Evolutionary conservation across 2,797 vertebrate species (phyloP), one percentile per base, ranked within the genome.

Genomic region (Brotula barbata): DNA sequence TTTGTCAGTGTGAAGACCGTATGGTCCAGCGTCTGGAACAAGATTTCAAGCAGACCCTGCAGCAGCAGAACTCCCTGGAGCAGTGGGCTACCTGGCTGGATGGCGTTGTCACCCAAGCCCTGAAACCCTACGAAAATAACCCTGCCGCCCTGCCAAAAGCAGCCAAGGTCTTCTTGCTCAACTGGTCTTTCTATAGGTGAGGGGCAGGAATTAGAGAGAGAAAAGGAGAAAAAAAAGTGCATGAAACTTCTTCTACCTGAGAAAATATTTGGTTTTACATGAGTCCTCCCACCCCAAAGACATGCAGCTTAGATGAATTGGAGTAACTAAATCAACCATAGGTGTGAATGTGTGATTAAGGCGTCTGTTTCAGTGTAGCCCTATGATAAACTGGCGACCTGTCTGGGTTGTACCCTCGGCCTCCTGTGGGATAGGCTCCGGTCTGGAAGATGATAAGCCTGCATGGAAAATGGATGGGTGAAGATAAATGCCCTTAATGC

Each of bases 181-280:
- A 95, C 87, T 97, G 95, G 95, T 95, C 94, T 67, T 96, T 97
- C 81, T 97, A 96, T 71, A 96, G 95, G 95, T 96, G 49, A 76
- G 83, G 0, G 28, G 2, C 12, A 8, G 3, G 0, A n/a, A 3
- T 1, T 15, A 14, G 1, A 0, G 11, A 16, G 59, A 7, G 63
- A 7, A 14, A 7, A 51, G 36, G 11, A 1, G 12, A 17, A 15
- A 20, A 12, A 16, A 21, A 28, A 0, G 7, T 15, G 6, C 25
- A 8, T 11, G 15, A 39, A 19, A 12, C n/a, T 7, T 28, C 4
- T 28, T 4, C 4, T 28, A 28, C 25, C 25, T 4, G 25, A 7
- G 3, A 7, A 28, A 28, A 28, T 28, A 28, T 28, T 28, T 28
- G 25, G 3, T 28, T 28, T 28, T 28, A 28, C 25, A 28, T 28